A percentile compares a stretch with the other conserved stretches of the same genome.
Conservation (phyloP, 2,113 vertebrate genomes). For the Leucopsar rothschildi region DNA sequence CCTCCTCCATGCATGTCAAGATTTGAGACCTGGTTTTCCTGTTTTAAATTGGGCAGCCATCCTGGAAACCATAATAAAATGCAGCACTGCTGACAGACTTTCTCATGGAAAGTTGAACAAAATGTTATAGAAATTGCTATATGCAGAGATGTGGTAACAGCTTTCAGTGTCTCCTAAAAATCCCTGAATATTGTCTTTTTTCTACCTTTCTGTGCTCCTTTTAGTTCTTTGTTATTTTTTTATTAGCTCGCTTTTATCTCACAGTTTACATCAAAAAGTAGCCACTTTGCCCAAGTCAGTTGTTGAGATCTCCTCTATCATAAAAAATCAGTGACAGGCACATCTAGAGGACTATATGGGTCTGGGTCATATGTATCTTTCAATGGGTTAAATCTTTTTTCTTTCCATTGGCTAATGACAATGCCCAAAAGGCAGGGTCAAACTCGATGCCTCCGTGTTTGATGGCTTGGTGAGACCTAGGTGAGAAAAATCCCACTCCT, state of each 20-base stretch:
- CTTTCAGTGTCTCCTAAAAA: background rate
- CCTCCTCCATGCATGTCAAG: background rate
- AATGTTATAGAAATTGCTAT: background rate
- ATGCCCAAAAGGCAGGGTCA: background rate
- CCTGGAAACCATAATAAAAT: constrained; percentile 44
- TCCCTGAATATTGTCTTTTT: background rate
- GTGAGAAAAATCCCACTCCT: background rate
- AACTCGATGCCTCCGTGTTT: background rate
- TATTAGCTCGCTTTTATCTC: background rate
- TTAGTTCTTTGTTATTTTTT: background rate
- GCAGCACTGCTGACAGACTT: background rate
- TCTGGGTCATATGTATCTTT: background rate
- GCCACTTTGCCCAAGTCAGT: background rate
- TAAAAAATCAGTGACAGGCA: background rate
- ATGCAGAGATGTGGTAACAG: background rate
- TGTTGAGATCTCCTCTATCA: background rate
- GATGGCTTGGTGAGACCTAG: background rate
- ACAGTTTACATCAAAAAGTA: background rate
- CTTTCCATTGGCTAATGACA: background rate
- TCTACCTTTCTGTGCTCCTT: background rate
- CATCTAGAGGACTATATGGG: background rate
- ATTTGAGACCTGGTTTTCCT: constrained; percentile 29
- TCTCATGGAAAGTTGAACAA: constrained; percentile 13
- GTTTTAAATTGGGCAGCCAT: constrained; percentile 10
- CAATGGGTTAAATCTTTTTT: background rate